Evolutionary conservation across 2,888 invertebrate genomes (phyloP).

Genomic region (Leptinotarsa rubiginosa): DNA sequence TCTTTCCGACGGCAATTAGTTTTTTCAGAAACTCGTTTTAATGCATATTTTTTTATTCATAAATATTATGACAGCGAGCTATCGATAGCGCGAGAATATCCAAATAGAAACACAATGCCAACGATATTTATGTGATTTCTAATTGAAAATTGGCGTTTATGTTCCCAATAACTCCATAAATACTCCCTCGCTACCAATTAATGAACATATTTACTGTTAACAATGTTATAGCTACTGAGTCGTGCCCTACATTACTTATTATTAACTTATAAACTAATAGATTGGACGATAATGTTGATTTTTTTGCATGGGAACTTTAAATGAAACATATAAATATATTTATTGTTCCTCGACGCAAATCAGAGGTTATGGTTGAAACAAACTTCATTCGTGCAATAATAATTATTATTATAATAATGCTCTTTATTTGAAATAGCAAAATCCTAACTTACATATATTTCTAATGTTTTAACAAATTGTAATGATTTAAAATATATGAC

Average conservation of each 20-base stretch:
- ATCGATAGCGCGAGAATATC: slow-evolving; percentile 10
- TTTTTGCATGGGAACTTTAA: slow-evolving; percentile 8
- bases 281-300: not conserved
- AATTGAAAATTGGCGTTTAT: slow-evolving; percentile 45
- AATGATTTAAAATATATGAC: too few relatives aligned
- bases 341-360: not conserved
- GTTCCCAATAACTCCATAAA: slow-evolving; percentile 43
- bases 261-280: slow-evolving; percentile 9
- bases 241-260: slow-evolving; percentile 35
- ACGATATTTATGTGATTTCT: slow-evolving; percentile 34
- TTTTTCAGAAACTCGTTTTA: not conserved
- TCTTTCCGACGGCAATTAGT: not conserved
- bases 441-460: too few relatives aligned
- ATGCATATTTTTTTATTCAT: not conserved
- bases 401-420: too few relatives aligned
- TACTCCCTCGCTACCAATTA: slow-evolving; percentile 48
- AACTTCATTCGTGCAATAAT: too few relatives aligned
- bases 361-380: not conserved
- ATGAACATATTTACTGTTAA: slow-evolving; percentile 47
- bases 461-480: too few relatives aligned
- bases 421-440: too few relatives aligned
- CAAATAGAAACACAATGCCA: slow-evolving; percentile 17
- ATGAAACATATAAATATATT: not conserved
- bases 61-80: slow-evolving; percentile 1
- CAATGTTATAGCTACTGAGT: slow-evolving; percentile 45